phyloP scores from a whole-genome alignment of 2,797 vertebrate species.

The Labroides dimidiatus region DNA sequence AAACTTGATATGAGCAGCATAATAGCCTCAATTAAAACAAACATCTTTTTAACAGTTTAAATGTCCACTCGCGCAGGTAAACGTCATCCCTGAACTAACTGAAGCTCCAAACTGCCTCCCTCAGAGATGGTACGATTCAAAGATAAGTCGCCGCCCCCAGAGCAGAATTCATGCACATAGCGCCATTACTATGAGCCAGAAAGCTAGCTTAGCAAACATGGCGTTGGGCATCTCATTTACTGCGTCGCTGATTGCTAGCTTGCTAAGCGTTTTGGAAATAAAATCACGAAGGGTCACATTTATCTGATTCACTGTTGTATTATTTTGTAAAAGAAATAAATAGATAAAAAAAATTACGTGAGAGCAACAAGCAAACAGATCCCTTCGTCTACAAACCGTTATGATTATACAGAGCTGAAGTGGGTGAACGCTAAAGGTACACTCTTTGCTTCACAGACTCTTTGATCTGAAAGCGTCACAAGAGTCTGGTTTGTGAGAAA shows the following conservation, averaged over 20 bases:
- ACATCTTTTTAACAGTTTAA: too few relatives aligned
- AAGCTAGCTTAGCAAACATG: conserved; percentile 56
- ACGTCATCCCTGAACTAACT: too few relatives aligned
- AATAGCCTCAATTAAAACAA: too few relatives aligned
- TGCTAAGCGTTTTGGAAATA: not conserved
- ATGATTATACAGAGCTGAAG: not conserved
- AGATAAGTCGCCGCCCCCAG: not conserved
- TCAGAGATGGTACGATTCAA: not conserved
- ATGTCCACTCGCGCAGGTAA: too few relatives aligned
- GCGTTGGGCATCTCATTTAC: conserved; percentile 1
- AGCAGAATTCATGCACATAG: not conserved
- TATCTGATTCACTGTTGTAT: not conserved
- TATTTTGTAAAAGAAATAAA: fast-evolving
- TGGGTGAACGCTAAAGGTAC: not conserved
- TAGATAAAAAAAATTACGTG: not conserved
- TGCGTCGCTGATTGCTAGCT: not conserved
- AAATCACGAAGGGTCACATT: not conserved
- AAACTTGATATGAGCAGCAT: too few relatives aligned
- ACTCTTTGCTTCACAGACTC: conserved; percentile 41
- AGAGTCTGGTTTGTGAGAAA: not conserved
- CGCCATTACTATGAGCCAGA: conserved; percentile 42
- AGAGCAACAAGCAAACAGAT: not conserved
- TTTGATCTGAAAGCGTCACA: conserved; percentile 43
- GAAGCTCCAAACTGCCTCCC: too few relatives aligned
- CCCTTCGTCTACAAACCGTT: too few relatives aligned